Evolutionary conservation across 1,140 invertebrate species (phyloP).

Genomic region (Zelostemma sp.): DNA sequence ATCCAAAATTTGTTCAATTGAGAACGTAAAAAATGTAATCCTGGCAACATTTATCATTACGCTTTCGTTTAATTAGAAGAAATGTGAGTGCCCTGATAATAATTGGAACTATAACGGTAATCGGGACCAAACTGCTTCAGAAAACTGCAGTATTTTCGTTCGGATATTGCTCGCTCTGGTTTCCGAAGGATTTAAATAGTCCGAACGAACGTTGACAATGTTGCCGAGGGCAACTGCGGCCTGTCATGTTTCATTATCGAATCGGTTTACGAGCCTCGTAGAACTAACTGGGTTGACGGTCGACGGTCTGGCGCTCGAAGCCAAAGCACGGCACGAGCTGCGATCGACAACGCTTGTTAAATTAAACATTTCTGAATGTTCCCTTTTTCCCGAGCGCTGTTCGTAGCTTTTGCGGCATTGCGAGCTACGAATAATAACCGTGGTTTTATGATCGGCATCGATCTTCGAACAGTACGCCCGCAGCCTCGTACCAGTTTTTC

Average conservation of each 20-base stretch:
- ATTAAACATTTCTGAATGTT: slow-evolving; percentile 25
- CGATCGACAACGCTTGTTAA: slow-evolving; percentile 10
- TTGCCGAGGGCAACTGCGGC: slow-evolving; percentile 37
- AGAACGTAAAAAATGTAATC: too few relatives aligned
- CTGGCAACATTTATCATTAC: too few relatives aligned
- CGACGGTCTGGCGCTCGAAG: slow-evolving; percentile 14
- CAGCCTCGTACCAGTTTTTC: slow-evolving; percentile 27
- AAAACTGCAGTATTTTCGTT: too few relatives aligned
- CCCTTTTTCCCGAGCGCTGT: slow-evolving; percentile 3
- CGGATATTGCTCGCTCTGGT: too few relatives aligned
- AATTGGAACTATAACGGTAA: too few relatives aligned
- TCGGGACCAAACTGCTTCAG: too few relatives aligned
- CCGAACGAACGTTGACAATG: too few relatives aligned
- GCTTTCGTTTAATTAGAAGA: too few relatives aligned
- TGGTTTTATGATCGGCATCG: slow-evolving; percentile 8
- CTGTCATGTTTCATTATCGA: slow-evolving; percentile 55
- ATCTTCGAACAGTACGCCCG: slow-evolving; percentile 22
- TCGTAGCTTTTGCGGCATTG: slow-evolving; percentile 18
- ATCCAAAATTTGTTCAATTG: too few relatives aligned
- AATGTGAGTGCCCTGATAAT: too few relatives aligned
- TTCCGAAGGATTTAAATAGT: too few relatives aligned
- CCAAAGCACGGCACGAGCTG: slow-evolving; percentile 16
- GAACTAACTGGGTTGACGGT: slow-evolving; percentile 39
- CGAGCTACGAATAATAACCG: slow-evolving; percentile 18
- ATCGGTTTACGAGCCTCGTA: slow-evolving; percentile 33